Percentiles rank a stretch among this genome's conserved stretches.
Evolutionary conservation across 2,113 vertebrate genomes (phyloP).

Genomic region (Ginglymostoma cirratum): DNA sequence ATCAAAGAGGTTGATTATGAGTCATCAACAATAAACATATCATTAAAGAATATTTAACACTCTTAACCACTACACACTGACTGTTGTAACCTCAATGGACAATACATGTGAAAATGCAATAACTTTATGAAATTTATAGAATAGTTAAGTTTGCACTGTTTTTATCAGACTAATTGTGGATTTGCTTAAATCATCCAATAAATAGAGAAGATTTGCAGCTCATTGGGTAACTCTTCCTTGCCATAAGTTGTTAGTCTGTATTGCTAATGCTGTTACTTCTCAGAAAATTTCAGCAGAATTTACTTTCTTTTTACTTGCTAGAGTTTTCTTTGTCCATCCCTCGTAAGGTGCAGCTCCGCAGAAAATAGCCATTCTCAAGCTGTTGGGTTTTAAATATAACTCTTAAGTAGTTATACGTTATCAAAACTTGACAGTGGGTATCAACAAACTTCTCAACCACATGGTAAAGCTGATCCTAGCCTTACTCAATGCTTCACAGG

Average conservation of each 20-base stretch:
- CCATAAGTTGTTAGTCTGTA: background rate
- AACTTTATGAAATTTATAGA: background rate
- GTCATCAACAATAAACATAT: too few species aligned
- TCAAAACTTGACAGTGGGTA: background rate
- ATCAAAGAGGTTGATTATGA: too few species aligned
- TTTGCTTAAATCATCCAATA: too few species aligned
- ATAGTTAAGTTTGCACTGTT: background rate
- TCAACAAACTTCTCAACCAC: background rate
- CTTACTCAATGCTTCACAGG: background rate
- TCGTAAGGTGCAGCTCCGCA: background rate
- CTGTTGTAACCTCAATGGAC: background rate
- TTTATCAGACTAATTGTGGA: too few species aligned
- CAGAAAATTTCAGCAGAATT: background rate
- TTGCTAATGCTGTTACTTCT: background rate
- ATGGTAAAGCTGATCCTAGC: background rate
- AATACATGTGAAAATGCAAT: background rate
- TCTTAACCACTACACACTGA: background rate
- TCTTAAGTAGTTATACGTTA: background rate
- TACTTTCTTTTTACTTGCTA: background rate
- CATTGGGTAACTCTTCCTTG: too few species aligned
- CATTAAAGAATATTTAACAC: background rate
- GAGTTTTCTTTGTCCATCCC: background rate
- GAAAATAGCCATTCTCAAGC: background rate
- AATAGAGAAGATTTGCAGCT: too few species aligned
- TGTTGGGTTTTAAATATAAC: background rate